These are phyloP conservation scores for Hartigia nigra DNA, from an alignment of 2,888 invertebrate species.

Conservation along the genomic window DNA sequence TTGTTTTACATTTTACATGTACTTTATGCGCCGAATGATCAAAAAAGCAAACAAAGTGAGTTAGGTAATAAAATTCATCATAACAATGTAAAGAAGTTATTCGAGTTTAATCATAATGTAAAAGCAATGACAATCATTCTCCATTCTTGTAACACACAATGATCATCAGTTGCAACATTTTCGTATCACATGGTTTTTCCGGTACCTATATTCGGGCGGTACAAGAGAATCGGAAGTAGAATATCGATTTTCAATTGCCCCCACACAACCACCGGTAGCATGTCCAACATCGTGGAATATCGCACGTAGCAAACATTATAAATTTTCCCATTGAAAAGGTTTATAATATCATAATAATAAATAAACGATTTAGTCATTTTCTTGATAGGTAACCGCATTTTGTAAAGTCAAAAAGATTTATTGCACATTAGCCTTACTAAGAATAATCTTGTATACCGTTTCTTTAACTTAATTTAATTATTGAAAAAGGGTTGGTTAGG, in stretches of 20 bases:
- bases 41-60: neutral
- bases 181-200: neutral
- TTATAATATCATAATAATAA: neutral
- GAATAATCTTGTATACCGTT: neutral
- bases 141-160: neutral
- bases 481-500: neutral
- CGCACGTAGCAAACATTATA: neutral
- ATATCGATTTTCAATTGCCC: conserved; percentile 7
- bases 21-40: neutral
- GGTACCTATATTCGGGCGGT: neutral
- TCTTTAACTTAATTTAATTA: neutral
- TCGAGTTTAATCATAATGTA: neutral
- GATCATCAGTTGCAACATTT: neutral
- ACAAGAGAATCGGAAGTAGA: neutral
- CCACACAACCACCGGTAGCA: neutral
- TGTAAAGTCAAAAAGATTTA: too few species aligned
- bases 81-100: neutral
- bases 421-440: neutral
- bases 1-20: neutral
- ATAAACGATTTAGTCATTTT: neutral
- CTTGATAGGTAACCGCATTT: neutral
- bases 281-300: neutral
- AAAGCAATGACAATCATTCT: neutral
- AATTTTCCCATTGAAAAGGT: neutral
- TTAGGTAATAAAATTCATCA: neutral